Conservation (phyloP, 53 echinoderm and acorn worm species). For the Stichopus horrens region DNA sequence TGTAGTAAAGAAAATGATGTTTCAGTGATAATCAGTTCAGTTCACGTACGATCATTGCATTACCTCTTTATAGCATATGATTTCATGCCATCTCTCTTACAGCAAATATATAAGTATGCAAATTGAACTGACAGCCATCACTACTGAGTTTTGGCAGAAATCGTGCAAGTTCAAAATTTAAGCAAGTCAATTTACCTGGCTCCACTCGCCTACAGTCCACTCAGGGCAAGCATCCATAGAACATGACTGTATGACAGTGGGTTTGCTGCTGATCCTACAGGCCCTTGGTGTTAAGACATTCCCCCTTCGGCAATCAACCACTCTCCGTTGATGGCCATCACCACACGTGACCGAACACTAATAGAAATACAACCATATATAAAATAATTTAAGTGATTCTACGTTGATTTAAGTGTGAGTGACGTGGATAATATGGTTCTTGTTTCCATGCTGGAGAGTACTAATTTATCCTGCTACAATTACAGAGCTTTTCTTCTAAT, state of each 20-base stretch:
- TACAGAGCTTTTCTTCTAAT: too few species aligned
- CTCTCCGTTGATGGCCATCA: constrained; percentile 8
- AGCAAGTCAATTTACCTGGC: not conserved
- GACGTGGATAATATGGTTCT: too few species aligned
- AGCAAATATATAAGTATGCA: too few species aligned
- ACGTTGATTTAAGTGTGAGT: too few species aligned
- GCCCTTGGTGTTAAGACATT: constrained; percentile 1
- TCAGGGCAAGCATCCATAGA: constrained; percentile 1
- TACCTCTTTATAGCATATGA: too few species aligned
- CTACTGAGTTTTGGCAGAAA: not conserved
- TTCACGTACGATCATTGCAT: too few species aligned
- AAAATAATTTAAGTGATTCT: too few species aligned
- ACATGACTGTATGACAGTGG: constrained; percentile 1
- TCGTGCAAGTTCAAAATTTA: not conserved
- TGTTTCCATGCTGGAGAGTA: too few species aligned
- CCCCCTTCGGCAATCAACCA: constrained; percentile 25
- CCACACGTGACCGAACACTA: constrained; percentile 36
- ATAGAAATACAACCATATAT: not conserved
- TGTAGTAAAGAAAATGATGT: not conserved
- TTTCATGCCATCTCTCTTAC: too few species aligned
- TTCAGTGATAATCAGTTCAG: too few species aligned
- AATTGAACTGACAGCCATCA: too few species aligned
- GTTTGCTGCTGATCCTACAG: constrained; percentile 20
- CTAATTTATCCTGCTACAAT: too few species aligned
- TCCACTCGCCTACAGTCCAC: constrained; percentile 22